Conservation (phyloP, 2,888 invertebrate genomes). For the Drosophila subquinaria region DNA sequence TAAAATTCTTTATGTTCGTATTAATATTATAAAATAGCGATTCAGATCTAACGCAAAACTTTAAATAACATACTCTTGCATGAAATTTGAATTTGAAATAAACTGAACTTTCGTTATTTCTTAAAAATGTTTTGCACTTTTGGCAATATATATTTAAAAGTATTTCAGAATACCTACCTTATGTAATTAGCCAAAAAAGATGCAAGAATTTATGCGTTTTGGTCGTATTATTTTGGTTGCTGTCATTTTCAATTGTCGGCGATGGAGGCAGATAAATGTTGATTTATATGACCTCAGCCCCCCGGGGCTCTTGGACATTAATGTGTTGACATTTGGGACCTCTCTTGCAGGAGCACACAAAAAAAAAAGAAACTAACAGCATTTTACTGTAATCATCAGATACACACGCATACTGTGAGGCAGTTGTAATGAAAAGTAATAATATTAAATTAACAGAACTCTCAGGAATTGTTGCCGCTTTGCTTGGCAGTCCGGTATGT, state of each 20-base stretch:
- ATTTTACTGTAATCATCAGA: constrained; percentile 49
- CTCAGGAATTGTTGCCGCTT: constrained; percentile 66
- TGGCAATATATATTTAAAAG: not conserved
- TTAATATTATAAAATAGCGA: no score
- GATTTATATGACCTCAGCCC: constrained; percentile 63
- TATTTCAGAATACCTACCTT: not conserved
- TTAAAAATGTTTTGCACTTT: not conserved
- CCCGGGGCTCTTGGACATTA: constrained; percentile 55
- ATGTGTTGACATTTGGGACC: constrained; percentile 74
- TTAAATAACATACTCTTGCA: no score
- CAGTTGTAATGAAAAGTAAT: constrained; percentile 81
- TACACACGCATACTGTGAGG: constrained; percentile 10
- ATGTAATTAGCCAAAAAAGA: constrained; percentile 45
- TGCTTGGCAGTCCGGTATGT: constrained; percentile 16
- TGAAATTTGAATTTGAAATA: not conserved
- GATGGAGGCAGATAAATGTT: constrained; percentile 72
- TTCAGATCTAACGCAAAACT: no score
- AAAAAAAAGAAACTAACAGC: constrained; percentile 60
- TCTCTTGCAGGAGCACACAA: constrained; percentile 27
- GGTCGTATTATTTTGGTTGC: constrained; percentile 29
- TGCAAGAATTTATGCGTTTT: constrained; percentile 48
- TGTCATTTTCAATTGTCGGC: constrained; percentile 75
- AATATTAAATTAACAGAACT: constrained; percentile 82
- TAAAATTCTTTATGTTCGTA: no score
- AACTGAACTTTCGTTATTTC: not conserved